phyloP scores from a whole-genome alignment of 2,113 vertebrate genomes.

The Oceanodroma tethys region DNA sequence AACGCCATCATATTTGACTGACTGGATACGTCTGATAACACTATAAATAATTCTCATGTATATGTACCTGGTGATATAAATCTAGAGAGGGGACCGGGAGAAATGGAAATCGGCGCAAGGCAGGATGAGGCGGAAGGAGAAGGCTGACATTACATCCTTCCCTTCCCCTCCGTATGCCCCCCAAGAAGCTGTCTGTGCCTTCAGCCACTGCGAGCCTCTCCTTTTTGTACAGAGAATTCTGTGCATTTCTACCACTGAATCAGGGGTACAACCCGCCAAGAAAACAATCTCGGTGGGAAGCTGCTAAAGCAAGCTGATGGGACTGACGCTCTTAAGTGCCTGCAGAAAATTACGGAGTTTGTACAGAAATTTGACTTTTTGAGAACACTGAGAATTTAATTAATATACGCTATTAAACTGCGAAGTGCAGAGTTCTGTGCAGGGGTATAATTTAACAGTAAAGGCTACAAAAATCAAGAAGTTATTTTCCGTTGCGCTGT shows the following conservation, averaged over 20 bases:
- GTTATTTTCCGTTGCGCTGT: background rate
- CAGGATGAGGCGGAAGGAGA: background rate
- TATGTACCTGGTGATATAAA: background rate
- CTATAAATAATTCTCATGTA: background rate
- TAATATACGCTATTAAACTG: background rate
- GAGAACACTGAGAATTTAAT: background rate
- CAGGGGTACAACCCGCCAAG: background rate
- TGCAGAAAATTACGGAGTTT: background rate
- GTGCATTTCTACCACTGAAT: background rate
- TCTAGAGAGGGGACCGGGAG: background rate
- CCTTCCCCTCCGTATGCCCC: too few relatives aligned
- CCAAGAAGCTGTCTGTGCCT: background rate
- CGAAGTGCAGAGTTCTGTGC: background rate
- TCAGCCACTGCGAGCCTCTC: background rate
- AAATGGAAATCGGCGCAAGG: background rate
- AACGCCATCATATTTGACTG: background rate
- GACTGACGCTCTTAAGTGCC: background rate
- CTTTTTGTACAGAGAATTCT: background rate
- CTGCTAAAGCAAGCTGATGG: background rate
- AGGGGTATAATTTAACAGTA: background rate
- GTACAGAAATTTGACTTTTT: background rate
- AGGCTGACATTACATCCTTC: background rate
- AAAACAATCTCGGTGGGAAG: background rate
- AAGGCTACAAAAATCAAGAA: background rate
- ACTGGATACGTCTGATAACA: background rate